A percentile compares a stretch with the other conserved stretches of the same genome.
These are phyloP conservation scores for Zygaena filipendulae DNA, from an alignment of 2,888 invertebrate genomes.

Conservation along the genomic window DNA sequence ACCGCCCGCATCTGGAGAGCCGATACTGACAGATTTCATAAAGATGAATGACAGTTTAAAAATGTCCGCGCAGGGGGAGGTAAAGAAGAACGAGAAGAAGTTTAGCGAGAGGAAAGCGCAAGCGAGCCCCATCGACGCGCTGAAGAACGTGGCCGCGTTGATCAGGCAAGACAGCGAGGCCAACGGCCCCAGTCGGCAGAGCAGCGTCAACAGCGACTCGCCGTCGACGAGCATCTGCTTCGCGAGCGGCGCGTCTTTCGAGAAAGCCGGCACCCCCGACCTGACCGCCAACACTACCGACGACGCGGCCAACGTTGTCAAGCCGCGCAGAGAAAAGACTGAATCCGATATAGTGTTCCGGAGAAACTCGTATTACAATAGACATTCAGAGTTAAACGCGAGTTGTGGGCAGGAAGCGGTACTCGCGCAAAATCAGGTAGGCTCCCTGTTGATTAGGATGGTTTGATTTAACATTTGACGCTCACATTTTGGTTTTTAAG, in stretches of 20 bases:
- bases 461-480: slow-evolving; percentile 48
- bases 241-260: slow-evolving; percentile 38
- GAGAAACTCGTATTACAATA: slow-evolving; percentile 59
- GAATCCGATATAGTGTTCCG: slow-evolving; percentile 87
- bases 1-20: slow-evolving; percentile 68
- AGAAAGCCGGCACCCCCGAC: slow-evolving; percentile 46
- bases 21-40: slow-evolving; percentile 76
- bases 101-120: slow-evolving; percentile 30
- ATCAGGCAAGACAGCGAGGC: slow-evolving; percentile 49
- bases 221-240: slow-evolving; percentile 52
- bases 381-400: slow-evolving; percentile 49
- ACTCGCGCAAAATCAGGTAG: slow-evolving; percentile 65
- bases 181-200: slow-evolving; percentile 45
- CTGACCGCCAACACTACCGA: slow-evolving; percentile 44
- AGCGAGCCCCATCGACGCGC: slow-evolving; percentile 51
- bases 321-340: slow-evolving; percentile 87
- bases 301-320: slow-evolving; percentile 51
- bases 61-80: slow-evolving; percentile 49
- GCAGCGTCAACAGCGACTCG: slow-evolving; percentile 52
- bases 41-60: slow-evolving; percentile 65
- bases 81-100: slow-evolving; percentile 40
- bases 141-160: slow-evolving; percentile 51
- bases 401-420: slow-evolving; percentile 65
- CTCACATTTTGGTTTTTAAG: slow-evolving; percentile 56
- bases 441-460: slow-evolving; percentile 56